Base-by-base conservation (phyloP, 2,888 invertebrate species). In the Penaeus monodon region DNA sequence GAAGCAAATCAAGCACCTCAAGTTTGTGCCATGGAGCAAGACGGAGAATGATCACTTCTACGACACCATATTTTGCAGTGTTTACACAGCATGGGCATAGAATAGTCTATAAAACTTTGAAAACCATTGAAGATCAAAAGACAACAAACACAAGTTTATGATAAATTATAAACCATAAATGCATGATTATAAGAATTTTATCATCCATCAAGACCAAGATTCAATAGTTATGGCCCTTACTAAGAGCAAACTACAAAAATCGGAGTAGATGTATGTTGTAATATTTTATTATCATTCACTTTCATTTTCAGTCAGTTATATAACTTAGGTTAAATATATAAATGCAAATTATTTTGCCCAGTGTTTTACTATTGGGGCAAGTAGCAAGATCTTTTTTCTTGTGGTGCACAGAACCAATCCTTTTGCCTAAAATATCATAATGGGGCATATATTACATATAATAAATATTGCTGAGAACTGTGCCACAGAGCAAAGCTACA, bases 221-320 rank as follows among this genome's bases (percentile, higher is more conserved):
- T 76, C 76, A 76, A 76, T 49, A 76, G 49, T 38, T 76, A 76
- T 76, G n/a, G 76, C 29, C 76, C 76, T 49, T 49, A 76, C 76
- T 76, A 76, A 76, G 76, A 76, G 76, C 76, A 76, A 76, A 76
- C 76, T 76, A 76, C 76, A 76, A 76, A 76, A 76, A 76, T 76
- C 49, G 76, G 76, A 76, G 38, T 76, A 76, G 38, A 76, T 76
- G 38, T 44, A 76, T 44, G 29, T 38, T 76, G 49, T 38, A 76
- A 76, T n/a, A 49, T 76, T 44, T 76, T 76, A 76, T 29, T 14
- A 76, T 76, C 76, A 76, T 76, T 76, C 76, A 49, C 76, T 76
- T 49, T 76, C 76, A 76, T 76, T 38, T 76, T 49, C 76, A 76
- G n/a, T 76, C 49, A 38, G n/a, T 76, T 76, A 38, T 49, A 76